Percentiles rank a stretch among this genome's conserved stretches.
These are phyloP conservation scores for Marmota flaviventris DNA, from an alignment of 2,113 vertebrate genomes.

Conservation along the genomic window DNA sequence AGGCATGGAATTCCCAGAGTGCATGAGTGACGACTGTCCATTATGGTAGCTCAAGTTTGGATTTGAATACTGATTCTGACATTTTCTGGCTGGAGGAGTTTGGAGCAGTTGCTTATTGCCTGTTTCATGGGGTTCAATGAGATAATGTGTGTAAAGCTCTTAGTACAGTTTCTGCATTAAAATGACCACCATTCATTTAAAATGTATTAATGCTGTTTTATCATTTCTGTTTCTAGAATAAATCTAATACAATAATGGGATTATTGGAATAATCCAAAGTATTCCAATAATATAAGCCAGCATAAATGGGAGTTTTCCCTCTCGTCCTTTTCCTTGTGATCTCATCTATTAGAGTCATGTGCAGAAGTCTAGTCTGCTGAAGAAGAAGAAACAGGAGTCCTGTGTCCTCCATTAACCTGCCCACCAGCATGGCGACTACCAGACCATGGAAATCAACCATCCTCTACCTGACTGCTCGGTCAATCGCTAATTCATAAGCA, in stretches of 20 bases:
- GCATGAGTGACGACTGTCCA: neutral
- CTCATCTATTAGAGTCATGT: neutral
- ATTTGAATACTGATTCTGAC: neutral
- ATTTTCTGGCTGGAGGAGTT: neutral
- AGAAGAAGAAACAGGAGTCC: neutral
- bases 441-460: neutral
- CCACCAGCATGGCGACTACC: neutral
- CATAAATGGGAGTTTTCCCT: neutral
- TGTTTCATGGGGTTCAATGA: neutral
- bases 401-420: neutral
- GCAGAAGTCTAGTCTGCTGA: neutral
- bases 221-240: constrained; percentile 27
- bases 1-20: neutral
- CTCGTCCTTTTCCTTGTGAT: neutral
- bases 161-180: neutral
- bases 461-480: neutral
- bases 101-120: neutral
- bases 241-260: neutral
- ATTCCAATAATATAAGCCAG: neutral
- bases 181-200: neutral
- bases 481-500: neutral
- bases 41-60: neutral
- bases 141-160: neutral
- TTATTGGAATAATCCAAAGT: too few species aligned
- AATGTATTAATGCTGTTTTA: neutral